phyloP scores from a whole-genome alignment of 1,140 invertebrate species.

The Lysiphlebus fabarum region DNA sequence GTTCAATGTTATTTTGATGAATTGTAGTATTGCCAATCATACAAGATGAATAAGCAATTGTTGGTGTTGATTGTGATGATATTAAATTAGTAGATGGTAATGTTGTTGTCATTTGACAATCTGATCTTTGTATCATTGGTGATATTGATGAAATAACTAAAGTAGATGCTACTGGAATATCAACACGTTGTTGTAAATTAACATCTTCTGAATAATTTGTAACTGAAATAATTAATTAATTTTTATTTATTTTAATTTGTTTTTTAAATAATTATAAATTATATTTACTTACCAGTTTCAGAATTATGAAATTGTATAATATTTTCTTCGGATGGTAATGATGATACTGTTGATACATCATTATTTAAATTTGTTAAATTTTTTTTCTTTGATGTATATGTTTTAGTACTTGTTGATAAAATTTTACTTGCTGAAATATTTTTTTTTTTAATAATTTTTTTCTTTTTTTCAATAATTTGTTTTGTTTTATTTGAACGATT shows the following conservation, averaged over 20 bases:
- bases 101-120: conserved; percentile 43
- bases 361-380: too few species aligned
- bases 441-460: conserved; percentile 36
- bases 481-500: conserved; percentile 50
- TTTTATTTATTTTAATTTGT: conserved; percentile 23
- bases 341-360: too few species aligned
- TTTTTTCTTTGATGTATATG: conserved; percentile 26
- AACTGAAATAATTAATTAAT: conserved; percentile 36
- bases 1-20: too few species aligned
- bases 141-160: conserved; percentile 4
- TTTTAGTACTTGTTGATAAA: conserved; percentile 9
- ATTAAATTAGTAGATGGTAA: conserved; percentile 35
- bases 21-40: conserved; percentile 45
- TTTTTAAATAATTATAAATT: conserved; percentile 28
- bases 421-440: conserved; percentile 16
- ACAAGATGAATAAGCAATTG: conserved; percentile 44
- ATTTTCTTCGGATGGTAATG: too few species aligned
- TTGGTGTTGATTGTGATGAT: neutral
- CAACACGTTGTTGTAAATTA: conserved; percentile 38
- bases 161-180: conserved; percentile 29
- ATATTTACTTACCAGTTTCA: too few species aligned
- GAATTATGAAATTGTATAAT: too few species aligned
- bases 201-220: conserved; percentile 36
- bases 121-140: conserved; percentile 11
- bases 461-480: conserved; percentile 36